Evolutionary conservation across 2,797 vertebrate genomes (phyloP).

Genomic region (Chaunax sp.): DNA sequence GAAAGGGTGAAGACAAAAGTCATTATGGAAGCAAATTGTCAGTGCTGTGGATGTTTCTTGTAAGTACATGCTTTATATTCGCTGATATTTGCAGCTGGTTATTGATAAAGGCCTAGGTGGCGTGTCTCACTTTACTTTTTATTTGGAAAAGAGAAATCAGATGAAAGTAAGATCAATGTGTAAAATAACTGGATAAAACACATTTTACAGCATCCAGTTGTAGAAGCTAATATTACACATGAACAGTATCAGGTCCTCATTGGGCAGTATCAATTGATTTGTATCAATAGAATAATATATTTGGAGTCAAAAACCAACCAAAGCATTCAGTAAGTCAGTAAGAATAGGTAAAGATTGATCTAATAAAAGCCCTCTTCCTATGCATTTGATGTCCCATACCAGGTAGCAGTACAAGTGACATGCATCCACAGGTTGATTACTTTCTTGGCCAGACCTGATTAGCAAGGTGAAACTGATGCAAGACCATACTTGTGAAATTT

Average conservation of each 20-base stretch:
- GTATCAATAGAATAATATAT: background rate
- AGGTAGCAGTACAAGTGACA: background rate
- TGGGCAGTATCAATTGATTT: background rate
- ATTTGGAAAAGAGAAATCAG: background rate
- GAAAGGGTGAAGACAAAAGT: conserved; percentile 48
- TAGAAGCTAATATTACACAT: background rate
- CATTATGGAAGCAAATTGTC: too few relatives aligned
- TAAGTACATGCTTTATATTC: conserved; percentile 49
- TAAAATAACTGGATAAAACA: background rate
- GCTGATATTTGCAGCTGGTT: conserved; percentile 5
- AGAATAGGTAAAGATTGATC: background rate
- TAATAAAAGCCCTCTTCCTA: background rate
- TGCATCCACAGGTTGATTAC: background rate
- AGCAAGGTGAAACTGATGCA: conserved; percentile 33
- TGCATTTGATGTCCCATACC: too few relatives aligned
- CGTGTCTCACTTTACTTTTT: background rate
- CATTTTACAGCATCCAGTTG: conserved; percentile 1
- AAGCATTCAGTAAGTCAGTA: background rate
- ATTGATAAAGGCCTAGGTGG: background rate
- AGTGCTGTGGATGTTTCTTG: conserved; percentile 58
- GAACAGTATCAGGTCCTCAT: background rate
- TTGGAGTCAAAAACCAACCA: background rate
- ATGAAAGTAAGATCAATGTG: conserved; percentile 3
- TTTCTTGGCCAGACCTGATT: conserved; percentile 3
- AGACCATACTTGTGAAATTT: conserved; percentile 20